Conservation (phyloP, 2,797 vertebrate genomes). For the Liasis olivaceus region DNA sequence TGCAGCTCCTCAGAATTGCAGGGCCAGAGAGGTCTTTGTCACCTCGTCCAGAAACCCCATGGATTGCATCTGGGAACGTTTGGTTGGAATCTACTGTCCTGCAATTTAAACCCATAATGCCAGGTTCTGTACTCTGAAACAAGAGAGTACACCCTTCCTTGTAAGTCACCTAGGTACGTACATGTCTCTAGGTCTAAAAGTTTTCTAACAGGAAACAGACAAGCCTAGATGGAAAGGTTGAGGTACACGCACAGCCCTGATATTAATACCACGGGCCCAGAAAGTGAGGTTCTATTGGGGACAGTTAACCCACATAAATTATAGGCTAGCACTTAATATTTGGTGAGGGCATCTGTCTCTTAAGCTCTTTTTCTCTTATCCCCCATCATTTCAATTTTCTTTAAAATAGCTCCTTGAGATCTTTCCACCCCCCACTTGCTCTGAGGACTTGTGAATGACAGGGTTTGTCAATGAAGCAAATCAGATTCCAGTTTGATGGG, state of each 20-base stretch:
- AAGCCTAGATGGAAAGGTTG: background rate
- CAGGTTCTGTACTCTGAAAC: background rate
- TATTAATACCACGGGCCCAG: background rate
- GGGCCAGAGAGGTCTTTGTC: background rate
- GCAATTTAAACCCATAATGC: background rate
- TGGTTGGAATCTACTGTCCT: background rate
- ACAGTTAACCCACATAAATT: background rate
- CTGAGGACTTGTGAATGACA: constrained; percentile 47
- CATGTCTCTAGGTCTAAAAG: background rate
- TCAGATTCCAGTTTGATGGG: constrained; percentile 98
- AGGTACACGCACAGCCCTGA: background rate
- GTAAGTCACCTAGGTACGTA: background rate
- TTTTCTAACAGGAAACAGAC: background rate
- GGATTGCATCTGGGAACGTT: background rate
- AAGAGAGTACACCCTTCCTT: background rate
- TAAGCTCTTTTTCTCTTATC: too few species aligned
- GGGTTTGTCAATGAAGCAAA: constrained; percentile 98
- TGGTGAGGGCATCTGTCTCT: background rate
- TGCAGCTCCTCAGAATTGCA: background rate
- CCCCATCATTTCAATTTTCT: background rate
- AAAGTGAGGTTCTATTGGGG: background rate
- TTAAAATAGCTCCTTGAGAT: background rate
- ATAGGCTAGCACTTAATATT: background rate
- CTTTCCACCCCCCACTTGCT: background rate
- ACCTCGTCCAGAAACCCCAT: background rate